These are phyloP conservation scores for Physeter macrocephalus DNA, from an alignment of 2,113 vertebrate species.

Conservation along the genomic window DNA sequence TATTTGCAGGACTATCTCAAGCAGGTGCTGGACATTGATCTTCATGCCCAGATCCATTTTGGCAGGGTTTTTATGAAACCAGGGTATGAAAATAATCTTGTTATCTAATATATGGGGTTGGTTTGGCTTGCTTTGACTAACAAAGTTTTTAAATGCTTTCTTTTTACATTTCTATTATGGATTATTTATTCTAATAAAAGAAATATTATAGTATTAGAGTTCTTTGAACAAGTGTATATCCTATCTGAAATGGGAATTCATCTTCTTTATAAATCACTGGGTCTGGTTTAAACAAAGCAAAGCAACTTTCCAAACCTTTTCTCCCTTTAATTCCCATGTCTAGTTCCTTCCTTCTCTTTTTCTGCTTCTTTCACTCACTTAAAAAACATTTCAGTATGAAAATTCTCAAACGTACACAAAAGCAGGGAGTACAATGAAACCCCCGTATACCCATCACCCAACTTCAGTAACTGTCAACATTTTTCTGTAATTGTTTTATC, in stretches of 20 bases:
- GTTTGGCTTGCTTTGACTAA: constrained; percentile 35
- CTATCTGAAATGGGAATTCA: constrained; percentile 49
- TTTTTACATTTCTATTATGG: constrained; percentile 19
- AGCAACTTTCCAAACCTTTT: constrained; percentile 30
- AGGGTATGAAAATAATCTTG: constrained; percentile 87
- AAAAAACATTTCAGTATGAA: constrained; percentile 17
- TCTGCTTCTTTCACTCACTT: neutral
- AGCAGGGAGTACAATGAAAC: neutral
- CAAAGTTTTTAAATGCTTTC: constrained; percentile 31
- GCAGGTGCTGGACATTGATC: constrained; percentile 99
- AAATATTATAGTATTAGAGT: constrained; percentile 17
- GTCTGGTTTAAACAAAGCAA: constrained; percentile 40
- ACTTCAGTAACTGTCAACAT: neutral
- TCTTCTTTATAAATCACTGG: constrained; percentile 32
- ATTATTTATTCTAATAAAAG: constrained; percentile 25
- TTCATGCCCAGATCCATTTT: constrained; percentile 99
- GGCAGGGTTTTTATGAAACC: constrained; percentile 99
- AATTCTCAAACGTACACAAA: constrained; percentile 4
- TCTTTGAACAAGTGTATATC: neutral
- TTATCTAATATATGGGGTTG: constrained; percentile 22
- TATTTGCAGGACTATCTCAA: constrained; percentile 96
- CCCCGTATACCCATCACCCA: neutral
- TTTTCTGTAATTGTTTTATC: neutral
- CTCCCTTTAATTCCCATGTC: neutral
- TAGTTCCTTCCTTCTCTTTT: constrained; percentile 2